These are phyloP conservation scores for Heteromurus nitidus DNA, from an alignment of 2,888 invertebrate genomes.

Conservation along the genomic window DNA sequence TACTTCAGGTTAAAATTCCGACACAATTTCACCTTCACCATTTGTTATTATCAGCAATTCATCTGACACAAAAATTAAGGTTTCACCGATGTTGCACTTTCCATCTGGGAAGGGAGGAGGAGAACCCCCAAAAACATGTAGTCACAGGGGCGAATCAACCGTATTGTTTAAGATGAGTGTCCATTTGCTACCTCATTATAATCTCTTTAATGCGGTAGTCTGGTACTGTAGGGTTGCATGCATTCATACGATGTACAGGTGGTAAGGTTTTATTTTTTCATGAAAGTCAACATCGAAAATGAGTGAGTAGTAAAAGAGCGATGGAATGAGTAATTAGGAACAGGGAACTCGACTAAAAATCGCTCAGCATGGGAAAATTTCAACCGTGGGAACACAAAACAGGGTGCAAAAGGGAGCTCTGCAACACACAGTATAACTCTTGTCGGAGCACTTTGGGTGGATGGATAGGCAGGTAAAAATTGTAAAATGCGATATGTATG, in stretches of 20 bases:
- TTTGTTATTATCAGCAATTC: constrained; percentile 18
- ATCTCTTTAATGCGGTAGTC: constrained; percentile 21
- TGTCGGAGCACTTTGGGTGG: constrained; percentile 33
- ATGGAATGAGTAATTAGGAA: constrained; percentile 73
- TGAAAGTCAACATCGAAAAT: constrained; percentile 64
- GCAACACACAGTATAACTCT: no score
- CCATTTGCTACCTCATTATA: constrained; percentile 56
- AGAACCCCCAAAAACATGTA: neutral
- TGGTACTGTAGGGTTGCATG: neutral
- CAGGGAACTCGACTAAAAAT: constrained; percentile 64
- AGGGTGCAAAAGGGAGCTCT: constrained; percentile 62
- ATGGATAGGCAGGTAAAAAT: constrained; percentile 58
- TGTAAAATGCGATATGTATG: constrained; percentile 32
- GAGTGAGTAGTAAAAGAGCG: constrained; percentile 57
- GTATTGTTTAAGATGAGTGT: constrained; percentile 41
- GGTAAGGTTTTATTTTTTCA: constrained; percentile 28
- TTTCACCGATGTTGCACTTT: constrained; percentile 20
- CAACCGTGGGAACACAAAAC: constrained; percentile 72
- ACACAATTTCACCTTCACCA: constrained; percentile 62
- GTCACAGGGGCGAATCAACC: constrained; percentile 20
- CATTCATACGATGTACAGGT: neutral
- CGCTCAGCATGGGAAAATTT: constrained; percentile 73
- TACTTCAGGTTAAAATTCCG: constrained; percentile 44
- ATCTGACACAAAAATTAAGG: constrained; percentile 15
- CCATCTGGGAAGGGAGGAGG: constrained; percentile 33